Conservation (phyloP, 92 coral and sea anemone species). For the Porites divaricata region DNA sequence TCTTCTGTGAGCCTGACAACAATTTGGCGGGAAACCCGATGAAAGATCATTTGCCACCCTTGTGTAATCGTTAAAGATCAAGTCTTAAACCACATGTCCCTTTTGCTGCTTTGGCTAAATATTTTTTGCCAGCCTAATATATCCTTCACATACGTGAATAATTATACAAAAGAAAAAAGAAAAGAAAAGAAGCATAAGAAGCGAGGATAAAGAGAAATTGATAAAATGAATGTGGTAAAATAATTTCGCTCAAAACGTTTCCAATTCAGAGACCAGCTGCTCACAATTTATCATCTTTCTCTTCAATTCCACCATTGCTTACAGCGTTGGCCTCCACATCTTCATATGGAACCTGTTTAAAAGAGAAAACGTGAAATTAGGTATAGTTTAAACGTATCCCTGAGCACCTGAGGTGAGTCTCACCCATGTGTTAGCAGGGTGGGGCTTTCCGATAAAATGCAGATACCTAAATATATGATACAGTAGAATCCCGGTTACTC, state of each 20-base stretch:
- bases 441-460: no score
- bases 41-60: no score
- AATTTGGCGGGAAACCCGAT: no score
- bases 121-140: no score
- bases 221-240: neutral
- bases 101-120: no score
- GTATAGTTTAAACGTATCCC: neutral
- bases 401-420: neutral
- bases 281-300: constrained; percentile 21
- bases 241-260: neutral
- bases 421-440: neutral
- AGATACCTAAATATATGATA: neutral
- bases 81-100: no score
- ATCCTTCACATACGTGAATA: neutral
- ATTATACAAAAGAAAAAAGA: neutral
- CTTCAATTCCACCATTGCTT: neutral
- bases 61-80: no score
- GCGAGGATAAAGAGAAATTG: neutral
- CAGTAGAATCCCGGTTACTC: no score
- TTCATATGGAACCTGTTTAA: constrained; percentile 16
- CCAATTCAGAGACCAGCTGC: neutral
- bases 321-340: constrained; percentile 3
- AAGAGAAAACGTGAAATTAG: neutral
- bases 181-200: neutral
- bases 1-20: no score